phyloP scores from a whole-genome alignment of 2,797 vertebrate species.

The Nyctalus aviator region DNA sequence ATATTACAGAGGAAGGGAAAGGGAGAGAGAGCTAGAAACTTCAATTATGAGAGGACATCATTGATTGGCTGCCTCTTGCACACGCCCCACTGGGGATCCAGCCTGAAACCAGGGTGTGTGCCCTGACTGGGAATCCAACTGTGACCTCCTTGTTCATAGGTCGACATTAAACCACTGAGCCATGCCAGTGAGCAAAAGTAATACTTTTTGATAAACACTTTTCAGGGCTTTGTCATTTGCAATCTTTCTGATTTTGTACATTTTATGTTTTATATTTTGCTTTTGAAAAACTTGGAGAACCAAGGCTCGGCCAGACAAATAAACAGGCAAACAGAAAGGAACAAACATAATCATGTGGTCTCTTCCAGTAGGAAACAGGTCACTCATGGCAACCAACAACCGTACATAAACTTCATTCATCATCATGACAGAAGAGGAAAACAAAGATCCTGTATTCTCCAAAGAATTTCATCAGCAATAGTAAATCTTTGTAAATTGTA shows the following conservation, averaged over 20 bases:
- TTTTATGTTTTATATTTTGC: slow-evolving; percentile 44
- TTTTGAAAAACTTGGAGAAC: slow-evolving; percentile 22
- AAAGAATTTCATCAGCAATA: not conserved
- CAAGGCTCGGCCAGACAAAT: not conserved
- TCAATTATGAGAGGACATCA: too few species aligned
- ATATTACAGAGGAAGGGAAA: too few species aligned
- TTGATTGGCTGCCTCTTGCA: too few species aligned
- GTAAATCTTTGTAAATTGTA: slow-evolving; percentile 24
- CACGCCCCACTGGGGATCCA: too few species aligned
- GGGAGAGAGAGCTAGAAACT: too few species aligned
- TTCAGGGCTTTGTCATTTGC: not conserved
- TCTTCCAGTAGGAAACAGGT: slow-evolving; percentile 32
- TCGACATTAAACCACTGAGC: too few species aligned
- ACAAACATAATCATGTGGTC: not conserved
- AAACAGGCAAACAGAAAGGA: not conserved
- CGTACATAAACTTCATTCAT: slow-evolving; percentile 2
- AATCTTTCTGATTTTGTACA: slow-evolving; percentile 5
- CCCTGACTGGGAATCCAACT: too few species aligned
- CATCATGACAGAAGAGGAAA: slow-evolving; percentile 12
- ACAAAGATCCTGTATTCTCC: slow-evolving; percentile 9
- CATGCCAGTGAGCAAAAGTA: too few species aligned
- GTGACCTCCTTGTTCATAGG: too few species aligned
- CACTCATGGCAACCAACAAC: not conserved
- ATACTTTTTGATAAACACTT: slow-evolving; percentile 20
- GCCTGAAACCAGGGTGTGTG: too few species aligned